These are phyloP conservation scores for Romanogobio albipinnatus DNA, from an alignment of 2,113 vertebrate genomes.

Conservation along the genomic window DNA sequence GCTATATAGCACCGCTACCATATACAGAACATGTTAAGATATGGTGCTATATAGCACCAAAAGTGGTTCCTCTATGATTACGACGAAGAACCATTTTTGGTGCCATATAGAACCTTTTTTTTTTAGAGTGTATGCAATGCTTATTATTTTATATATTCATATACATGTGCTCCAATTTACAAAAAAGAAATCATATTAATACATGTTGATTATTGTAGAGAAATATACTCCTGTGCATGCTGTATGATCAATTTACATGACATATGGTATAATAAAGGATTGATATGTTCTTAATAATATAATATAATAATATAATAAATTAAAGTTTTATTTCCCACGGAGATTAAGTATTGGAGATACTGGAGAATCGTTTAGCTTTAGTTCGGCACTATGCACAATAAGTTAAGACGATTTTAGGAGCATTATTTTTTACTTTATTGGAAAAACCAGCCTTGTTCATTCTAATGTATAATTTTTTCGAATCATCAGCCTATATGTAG, in stretches of 20 bases:
- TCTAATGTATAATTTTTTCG: not conserved
- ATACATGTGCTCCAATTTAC: not conserved
- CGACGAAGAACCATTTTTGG: no score
- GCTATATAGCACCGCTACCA: no score
- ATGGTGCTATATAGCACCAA: no score
- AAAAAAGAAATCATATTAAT: not conserved
- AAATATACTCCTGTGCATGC: not conserved
- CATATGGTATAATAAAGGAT: not conserved
- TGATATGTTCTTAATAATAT: not conserved
- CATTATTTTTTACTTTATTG: not conserved
- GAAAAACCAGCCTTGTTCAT: not conserved
- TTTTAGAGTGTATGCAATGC: no score
- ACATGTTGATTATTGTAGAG: not conserved
- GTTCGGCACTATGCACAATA: not conserved
- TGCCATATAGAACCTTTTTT: no score
- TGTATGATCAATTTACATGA: not conserved
- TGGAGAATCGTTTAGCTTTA: not conserved
- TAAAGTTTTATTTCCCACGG: no score
- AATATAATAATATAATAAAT: no score
- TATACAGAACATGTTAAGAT: no score
- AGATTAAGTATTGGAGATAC: not conserved
- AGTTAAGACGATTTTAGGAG: not conserved
- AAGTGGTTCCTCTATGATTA: no score
- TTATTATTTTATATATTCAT: not conserved
- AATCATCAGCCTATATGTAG: not conserved